Base-by-base conservation (phyloP, 2,888 invertebrate species). In the Lissocephala sabroskyi region DNA sequence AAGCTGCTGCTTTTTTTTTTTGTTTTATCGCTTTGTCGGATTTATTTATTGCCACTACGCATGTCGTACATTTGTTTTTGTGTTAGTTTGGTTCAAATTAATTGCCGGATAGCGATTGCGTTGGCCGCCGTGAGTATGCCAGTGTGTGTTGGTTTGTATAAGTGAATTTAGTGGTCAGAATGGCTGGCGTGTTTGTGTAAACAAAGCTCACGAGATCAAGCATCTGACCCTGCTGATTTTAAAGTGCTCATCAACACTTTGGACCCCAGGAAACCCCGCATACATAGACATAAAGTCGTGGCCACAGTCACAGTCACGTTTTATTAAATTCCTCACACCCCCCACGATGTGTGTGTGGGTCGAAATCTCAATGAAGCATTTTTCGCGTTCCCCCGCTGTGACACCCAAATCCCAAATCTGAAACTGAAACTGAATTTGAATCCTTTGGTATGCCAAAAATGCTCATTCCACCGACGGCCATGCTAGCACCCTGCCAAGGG, bases 11-110 rank as follows among this genome's bases (percentile, higher is more conserved):
- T 56, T 53, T 42, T 35, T 13, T 10, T 35, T 35, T 35, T 35
- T 35, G 33, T 35, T 35, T 35, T 35, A 35, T 35, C 35, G 35
- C n/a, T 17, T 17, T 35, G 35, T 10, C 41, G 14, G 10, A 14
- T 46, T 41, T 39, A 58, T 62, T 55, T 62, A 59, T 62, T 13
- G 36, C 1, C 16, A n/a, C 14, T 58, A 35, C 23, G 40, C 14
- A 26, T 48, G 44, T 48, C 26, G 18, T 42, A 33, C 11, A 45
- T 36, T 29, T 46, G 32, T 41, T 35, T 13, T 33, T 35, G 35
- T 35, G 6, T 11, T 32, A 13, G 13, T 32, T 13, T 16, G 9
- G 26, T 10, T 16, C 3, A 33, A 50, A 47, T 42, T 50, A 54
- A 62, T 65, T 50, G 48, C 29, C 32, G 42, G 37, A 37, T 35